phyloP scores from a whole-genome alignment of 2,797 vertebrate genomes.

The Limnodromus scolopaceus region DNA sequence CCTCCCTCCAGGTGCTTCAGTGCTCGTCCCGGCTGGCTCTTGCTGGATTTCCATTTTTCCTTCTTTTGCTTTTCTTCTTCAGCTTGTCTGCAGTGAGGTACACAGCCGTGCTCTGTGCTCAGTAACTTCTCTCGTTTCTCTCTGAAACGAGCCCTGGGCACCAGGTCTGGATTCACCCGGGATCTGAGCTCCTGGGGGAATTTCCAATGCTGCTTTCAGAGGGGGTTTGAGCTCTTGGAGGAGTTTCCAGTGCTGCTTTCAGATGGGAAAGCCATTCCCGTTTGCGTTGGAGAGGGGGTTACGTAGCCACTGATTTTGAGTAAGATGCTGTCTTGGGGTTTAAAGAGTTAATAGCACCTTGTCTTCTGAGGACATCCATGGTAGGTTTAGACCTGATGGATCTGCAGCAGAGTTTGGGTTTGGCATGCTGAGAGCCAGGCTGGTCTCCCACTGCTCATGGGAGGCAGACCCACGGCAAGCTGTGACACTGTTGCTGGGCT shows the following conservation, averaged over 20 bases:
- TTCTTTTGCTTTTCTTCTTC: not conserved
- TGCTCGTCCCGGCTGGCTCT: not conserved
- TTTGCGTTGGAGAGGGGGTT: not conserved
- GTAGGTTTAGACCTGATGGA: not conserved
- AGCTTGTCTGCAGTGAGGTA: not conserved
- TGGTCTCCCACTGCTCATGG: not conserved
- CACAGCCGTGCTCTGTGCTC: not conserved
- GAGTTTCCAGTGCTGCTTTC: not conserved
- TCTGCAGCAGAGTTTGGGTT: not conserved
- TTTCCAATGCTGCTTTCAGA: not conserved
- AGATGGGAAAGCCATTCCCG: no score
- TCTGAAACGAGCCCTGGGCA: not conserved
- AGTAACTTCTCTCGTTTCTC: not conserved
- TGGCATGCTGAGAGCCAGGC: not conserved
- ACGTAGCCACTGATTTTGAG: rapidly evolving
- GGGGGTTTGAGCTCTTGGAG: not conserved
- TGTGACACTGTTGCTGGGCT: not conserved
- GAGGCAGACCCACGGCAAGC: not conserved
- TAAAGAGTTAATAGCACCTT: not conserved
- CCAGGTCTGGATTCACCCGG: not conserved
- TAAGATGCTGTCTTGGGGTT: not conserved
- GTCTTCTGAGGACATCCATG: not conserved
- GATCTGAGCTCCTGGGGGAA: not conserved
- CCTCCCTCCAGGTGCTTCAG: not conserved
- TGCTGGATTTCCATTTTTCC: not conserved